These are phyloP conservation scores for Lucinisca nassula DNA, from an alignment of 2,888 invertebrate genomes.

Conservation along the genomic window DNA sequence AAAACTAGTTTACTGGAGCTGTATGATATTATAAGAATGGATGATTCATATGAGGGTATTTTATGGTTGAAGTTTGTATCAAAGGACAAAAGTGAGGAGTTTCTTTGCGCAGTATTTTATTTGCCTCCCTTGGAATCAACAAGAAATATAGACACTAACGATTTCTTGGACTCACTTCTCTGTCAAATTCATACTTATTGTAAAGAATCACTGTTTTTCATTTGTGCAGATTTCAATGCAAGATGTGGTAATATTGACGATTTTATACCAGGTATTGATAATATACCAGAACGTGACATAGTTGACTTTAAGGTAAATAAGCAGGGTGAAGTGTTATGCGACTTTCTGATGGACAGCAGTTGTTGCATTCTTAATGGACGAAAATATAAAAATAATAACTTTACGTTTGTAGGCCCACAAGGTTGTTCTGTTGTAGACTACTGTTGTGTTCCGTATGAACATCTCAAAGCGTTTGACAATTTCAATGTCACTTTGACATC, in stretches of 20 bases:
- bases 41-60: neutral
- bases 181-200: neutral
- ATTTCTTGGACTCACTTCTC: neutral
- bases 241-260: conserved; percentile 7
- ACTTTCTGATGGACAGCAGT: conserved; percentile 10
- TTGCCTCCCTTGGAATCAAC: conserved; percentile 18
- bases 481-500: neutral
- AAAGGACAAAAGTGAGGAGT: neutral
- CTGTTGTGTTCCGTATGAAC: neutral
- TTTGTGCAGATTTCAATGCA: conserved; percentile 24
- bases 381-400: conserved; percentile 19
- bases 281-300: neutral
- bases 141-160: neutral
- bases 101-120: neutral
- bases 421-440: conserved; percentile 26
- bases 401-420: conserved; percentile 12
- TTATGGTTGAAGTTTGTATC: neutral
- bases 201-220: neutral
- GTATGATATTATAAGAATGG: neutral
- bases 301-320: conserved; percentile 10
- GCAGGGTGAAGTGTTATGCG: conserved; percentile 1
- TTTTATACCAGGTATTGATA: conserved; percentile 9
- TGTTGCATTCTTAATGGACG: conserved; percentile 30
- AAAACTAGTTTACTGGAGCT: neutral
- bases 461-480: neutral